phyloP scores from a whole-genome alignment of 2,888 invertebrate species.

The Diarsia rubi region DNA sequence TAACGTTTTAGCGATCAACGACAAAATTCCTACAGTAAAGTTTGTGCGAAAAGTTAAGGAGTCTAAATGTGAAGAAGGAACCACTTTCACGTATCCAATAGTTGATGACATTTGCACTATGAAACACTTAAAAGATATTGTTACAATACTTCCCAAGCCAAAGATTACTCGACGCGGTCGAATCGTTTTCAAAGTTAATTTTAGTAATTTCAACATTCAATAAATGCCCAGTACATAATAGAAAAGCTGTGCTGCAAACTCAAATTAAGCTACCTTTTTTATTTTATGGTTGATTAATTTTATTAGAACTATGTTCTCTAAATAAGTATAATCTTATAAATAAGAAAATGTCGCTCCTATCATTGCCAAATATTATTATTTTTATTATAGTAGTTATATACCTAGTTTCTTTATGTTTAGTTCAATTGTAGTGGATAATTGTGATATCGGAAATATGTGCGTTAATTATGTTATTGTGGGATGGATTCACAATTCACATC shows the following conservation, averaged over 20 bases:
- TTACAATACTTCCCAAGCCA: not conserved
- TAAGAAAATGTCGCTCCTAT: too few relatives aligned
- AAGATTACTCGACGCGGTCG: not conserved
- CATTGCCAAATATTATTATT: too few relatives aligned
- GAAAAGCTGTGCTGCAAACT: too few relatives aligned
- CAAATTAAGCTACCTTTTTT: too few relatives aligned
- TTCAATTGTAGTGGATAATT: not conserved
- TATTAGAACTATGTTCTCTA: too few relatives aligned
- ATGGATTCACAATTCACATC: too few relatives aligned
- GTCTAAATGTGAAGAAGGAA: not conserved
- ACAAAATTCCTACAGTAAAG: not conserved
- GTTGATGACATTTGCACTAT: constrained; percentile 6
- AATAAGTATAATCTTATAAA: too few relatives aligned
- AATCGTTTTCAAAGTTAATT: not conserved
- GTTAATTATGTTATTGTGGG: not conserved
- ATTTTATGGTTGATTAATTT: too few relatives aligned
- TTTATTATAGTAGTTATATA: too few relatives aligned
- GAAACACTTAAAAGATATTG: not conserved
- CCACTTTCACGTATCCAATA: not conserved
- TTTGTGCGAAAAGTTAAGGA: not conserved
- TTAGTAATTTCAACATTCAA: constrained; percentile 5
- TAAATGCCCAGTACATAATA: not conserved
- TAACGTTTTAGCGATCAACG: not conserved
- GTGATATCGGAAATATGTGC: not conserved
- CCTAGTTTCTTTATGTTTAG: too few relatives aligned